Evolutionary conservation across 1,140 invertebrate genomes (phyloP).

Genomic region (Notospermus geniculatus): DNA sequence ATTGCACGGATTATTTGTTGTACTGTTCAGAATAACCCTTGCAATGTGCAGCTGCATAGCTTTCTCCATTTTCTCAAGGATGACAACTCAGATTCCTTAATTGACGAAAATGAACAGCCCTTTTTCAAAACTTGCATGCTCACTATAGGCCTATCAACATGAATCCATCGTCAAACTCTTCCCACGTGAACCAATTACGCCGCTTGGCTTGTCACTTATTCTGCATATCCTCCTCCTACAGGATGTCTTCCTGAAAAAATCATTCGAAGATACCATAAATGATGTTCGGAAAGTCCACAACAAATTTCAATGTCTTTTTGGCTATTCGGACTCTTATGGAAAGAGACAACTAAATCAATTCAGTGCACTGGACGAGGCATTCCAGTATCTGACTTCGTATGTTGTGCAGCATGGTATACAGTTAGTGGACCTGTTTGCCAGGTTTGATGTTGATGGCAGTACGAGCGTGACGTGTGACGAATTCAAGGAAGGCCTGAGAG

Average conservation of each 20-base stretch:
- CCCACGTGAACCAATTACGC: no score
- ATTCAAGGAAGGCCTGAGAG: slow-evolving; percentile 45
- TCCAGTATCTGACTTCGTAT: slow-evolving; percentile 38
- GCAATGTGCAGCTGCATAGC: no score
- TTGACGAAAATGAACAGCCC: no score
- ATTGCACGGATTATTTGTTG: no score
- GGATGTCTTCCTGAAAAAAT: slow-evolving; percentile 12
- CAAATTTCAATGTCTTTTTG: slow-evolving; percentile 30
- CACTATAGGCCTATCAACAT: no score
- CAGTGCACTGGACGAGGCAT: slow-evolving; percentile 39
- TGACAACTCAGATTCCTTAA: no score
- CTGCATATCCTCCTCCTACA: no score
- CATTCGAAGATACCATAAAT: slow-evolving; percentile 22
- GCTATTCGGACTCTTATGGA: slow-evolving; percentile 43
- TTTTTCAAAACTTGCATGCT: no score
- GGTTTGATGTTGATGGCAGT: slow-evolving; percentile 45
- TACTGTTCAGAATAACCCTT: no score
- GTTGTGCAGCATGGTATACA: slow-evolving; percentile 35
- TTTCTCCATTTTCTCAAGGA: no score
- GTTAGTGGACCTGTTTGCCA: slow-evolving; percentile 41
- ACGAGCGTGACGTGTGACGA: slow-evolving; percentile 45
- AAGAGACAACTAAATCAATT: slow-evolving; percentile 37
- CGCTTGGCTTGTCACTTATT: no score
- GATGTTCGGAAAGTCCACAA: slow-evolving; percentile 31
- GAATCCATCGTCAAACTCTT: no score